Conservation (phyloP, 2,888 invertebrate genomes). For the Hybos culiciformis region DNA sequence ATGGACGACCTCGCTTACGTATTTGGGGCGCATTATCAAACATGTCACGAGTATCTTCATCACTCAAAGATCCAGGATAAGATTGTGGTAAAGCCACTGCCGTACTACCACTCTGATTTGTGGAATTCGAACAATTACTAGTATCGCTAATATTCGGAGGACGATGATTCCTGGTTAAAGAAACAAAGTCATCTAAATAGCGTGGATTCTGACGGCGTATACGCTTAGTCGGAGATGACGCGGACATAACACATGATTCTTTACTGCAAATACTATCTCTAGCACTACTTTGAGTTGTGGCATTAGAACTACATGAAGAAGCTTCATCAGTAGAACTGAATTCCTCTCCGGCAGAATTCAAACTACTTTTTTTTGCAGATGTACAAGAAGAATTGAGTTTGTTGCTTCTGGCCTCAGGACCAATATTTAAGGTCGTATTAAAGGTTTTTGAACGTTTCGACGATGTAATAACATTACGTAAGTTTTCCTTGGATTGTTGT, state of each 20-base stretch:
- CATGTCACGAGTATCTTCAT: constrained; percentile 14
- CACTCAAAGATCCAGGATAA: constrained; percentile 9
- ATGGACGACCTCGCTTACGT: constrained; percentile 23
- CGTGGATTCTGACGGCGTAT: too few species aligned
- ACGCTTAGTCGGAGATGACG: not conserved
- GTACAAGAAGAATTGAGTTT: constrained; percentile 37
- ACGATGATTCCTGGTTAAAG: too few species aligned
- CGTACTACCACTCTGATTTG: constrained; percentile 3
- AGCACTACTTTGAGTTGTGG: too few species aligned
- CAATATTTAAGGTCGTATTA: too few species aligned
- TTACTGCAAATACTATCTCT: too few species aligned
- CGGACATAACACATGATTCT: too few species aligned
- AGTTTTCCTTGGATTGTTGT: not conserved
- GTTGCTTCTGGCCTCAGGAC: constrained; percentile 2
- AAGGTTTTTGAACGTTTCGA: too few species aligned
- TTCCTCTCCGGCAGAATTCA: constrained; percentile 22
- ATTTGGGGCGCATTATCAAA: constrained; percentile 10
- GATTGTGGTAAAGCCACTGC: constrained; percentile 4
- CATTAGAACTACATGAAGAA: too few species aligned
- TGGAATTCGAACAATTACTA: constrained; percentile 13
- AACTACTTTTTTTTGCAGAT: constrained; percentile 43
- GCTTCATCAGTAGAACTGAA: too few species aligned
- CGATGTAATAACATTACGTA: constrained; percentile 18
- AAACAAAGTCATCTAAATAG: too few species aligned
- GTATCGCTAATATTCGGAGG: not conserved